Percentiles rank a stretch among this genome's conserved stretches.
phyloP scores from a whole-genome alignment of 2,888 invertebrate species.

The Drosophila mulleri region DNA sequence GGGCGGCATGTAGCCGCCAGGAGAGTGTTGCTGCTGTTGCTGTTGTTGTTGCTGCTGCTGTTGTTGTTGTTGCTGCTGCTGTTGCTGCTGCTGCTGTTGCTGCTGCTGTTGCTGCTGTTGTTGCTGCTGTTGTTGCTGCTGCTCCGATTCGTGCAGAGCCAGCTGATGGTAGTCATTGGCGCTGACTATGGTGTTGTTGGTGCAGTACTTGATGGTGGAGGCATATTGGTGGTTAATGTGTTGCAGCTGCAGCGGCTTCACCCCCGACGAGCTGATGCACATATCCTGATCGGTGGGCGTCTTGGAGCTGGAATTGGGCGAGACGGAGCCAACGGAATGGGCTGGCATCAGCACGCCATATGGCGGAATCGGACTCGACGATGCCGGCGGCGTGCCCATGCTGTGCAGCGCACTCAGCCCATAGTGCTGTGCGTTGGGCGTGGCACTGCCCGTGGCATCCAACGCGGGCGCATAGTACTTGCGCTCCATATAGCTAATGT shows the following conservation, averaged over 20 bases:
- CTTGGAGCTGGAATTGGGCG: conserved; percentile 70
- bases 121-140: conserved; percentile 53
- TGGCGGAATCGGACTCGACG: conserved; percentile 75
- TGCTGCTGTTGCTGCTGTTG: conserved; percentile 42
- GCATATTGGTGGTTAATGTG: conserved; percentile 83
- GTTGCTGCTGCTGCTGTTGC: conserved; percentile 46
- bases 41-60: conserved; percentile 46
- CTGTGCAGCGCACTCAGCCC: conserved; percentile 69
- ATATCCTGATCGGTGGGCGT: conserved; percentile 76
- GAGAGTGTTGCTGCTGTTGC: conserved; percentile 44
- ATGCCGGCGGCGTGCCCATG: conserved; percentile 77
- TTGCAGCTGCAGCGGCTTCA: conserved; percentile 61
- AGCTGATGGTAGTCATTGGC: conserved; percentile 68
- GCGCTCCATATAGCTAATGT: conserved; percentile 80
- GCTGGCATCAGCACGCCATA: conserved; percentile 69
- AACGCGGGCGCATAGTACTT: conserved; percentile 79
- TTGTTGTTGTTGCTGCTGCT: conserved; percentile 43
- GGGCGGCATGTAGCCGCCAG: conserved; percentile 49
- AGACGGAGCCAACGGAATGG: conserved; percentile 73
- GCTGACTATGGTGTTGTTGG: conserved; percentile 82
- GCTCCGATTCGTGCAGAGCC: conserved; percentile 61
- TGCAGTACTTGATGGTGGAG: conserved; percentile 84
- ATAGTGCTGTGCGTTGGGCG: conserved; percentile 67
- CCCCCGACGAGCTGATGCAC: conserved; percentile 56
- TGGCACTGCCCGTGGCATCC: conserved; percentile 50